Evolutionary conservation across 2,888 invertebrate genomes (phyloP).

Genomic region (Cantharis rufa): DNA sequence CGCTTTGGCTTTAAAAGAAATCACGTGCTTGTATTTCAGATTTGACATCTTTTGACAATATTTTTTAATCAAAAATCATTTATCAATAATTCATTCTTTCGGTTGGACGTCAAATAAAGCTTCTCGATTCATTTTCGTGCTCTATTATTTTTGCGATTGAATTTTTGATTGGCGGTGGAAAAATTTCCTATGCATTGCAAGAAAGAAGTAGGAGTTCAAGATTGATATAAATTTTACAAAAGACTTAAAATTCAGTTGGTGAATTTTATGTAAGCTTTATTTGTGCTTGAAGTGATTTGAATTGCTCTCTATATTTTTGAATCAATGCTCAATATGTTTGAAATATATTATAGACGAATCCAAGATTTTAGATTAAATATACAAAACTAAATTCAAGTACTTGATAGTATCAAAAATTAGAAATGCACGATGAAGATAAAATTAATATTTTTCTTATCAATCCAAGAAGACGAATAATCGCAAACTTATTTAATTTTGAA

Average conservation of each 20-base stretch:
- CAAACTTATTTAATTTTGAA: too few relatives aligned
- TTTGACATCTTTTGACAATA: neutral
- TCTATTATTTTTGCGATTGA: neutral
- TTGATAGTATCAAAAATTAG: too few relatives aligned
- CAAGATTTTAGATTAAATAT: neutral
- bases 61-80: neutral
- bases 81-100: neutral
- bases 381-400: too few relatives aligned
- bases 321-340: neutral
- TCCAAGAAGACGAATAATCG: too few relatives aligned
- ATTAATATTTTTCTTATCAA: too few relatives aligned
- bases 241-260: conserved; percentile 8
- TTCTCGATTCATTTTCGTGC: neutral
- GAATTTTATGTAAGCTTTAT: conserved; percentile 4
- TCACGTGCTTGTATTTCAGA: conserved; percentile 13
- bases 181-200: neutral
- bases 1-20: neutral
- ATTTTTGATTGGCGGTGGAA: neutral
- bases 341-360: neutral
- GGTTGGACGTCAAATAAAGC: neutral
- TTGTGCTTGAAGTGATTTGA: conserved; percentile 9
- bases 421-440: too few relatives aligned
- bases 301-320: neutral
- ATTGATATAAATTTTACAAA: conserved; percentile 11
- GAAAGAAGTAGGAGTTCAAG: neutral